These are phyloP conservation scores for Tetramorium alpestre DNA, from an alignment of 1,140 invertebrate genomes.

Conservation along the genomic window DNA sequence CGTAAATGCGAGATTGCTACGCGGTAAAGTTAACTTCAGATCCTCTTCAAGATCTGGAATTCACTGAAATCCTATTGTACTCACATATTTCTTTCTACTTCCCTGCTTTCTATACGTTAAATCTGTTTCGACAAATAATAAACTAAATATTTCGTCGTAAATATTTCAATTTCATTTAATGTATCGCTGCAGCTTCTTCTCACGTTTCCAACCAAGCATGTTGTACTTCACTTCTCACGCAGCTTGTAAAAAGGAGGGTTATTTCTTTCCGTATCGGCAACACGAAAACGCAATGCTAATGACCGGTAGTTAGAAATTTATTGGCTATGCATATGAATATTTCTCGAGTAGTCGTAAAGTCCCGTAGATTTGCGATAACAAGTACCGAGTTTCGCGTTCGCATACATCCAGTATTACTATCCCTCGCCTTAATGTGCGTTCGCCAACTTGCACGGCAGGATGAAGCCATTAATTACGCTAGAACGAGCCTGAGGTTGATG, in stretches of 20 bases:
- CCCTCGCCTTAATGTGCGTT: conserved; percentile 36
- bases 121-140: background rate
- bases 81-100: background rate
- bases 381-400: conserved; percentile 20
- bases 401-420: background rate
- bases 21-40: conserved; percentile 6
- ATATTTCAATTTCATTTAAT: background rate
- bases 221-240: background rate
- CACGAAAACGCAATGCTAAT: background rate
- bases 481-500: conserved; percentile 43
- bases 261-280: background rate
- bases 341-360: conserved; percentile 18
- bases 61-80: background rate
- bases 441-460: conserved; percentile 37
- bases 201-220: too few species aligned
- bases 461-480: conserved; percentile 42
- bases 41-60: conserved; percentile 11
- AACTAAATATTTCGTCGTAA: background rate
- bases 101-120: background rate
- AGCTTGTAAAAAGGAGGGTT: background rate
- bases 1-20: conserved; percentile 13
- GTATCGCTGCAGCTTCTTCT: background rate
- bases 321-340: background rate
- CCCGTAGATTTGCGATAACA: conserved; percentile 43
- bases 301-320: conserved; percentile 22